Percentiles rank a stretch among this genome's conserved stretches.
Conservation (phyloP, 2,113 vertebrate genomes). For the Plecotus auritus region DNA sequence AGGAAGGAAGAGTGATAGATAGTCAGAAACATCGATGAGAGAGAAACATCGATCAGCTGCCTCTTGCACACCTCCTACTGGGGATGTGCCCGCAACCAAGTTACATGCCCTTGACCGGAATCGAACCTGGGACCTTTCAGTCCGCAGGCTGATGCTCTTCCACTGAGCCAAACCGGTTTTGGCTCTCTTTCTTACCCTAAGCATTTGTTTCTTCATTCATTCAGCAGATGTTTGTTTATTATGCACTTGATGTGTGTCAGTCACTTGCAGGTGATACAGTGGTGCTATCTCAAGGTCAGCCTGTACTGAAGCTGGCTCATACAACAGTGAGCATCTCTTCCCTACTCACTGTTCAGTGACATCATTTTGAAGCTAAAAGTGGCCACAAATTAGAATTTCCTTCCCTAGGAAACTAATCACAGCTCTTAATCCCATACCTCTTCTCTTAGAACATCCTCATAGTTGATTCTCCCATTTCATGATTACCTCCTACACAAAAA, state of each 20-base stretch:
- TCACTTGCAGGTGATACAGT: background rate
- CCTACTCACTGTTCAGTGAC: background rate
- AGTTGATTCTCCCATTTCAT: background rate
- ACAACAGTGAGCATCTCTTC: background rate
- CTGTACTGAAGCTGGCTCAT: background rate
- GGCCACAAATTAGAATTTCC: background rate
- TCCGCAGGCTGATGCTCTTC: too few relatives aligned
- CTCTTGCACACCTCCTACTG: too few relatives aligned
- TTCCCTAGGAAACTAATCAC: background rate
- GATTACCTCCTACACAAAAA: background rate
- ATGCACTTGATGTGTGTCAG: background rate
- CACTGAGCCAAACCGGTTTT: too few relatives aligned
- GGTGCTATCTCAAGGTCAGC: background rate
- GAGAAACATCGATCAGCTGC: too few relatives aligned
- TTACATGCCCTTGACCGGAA: too few relatives aligned
- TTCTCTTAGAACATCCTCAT: background rate
- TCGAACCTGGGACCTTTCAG: too few relatives aligned
- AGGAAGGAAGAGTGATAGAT: too few relatives aligned
- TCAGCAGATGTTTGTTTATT: background rate
- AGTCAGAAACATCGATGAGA: too few relatives aligned
- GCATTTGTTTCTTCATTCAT: background rate
- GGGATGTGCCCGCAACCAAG: too few relatives aligned
- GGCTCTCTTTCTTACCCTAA: background rate
- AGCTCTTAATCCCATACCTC: background rate
- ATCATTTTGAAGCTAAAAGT: background rate